Evolutionary conservation across 2,797 vertebrate genomes (phyloP), one percentile per base, ranked within the genome.

Genomic region (Spinibarbus caldwelli): DNA sequence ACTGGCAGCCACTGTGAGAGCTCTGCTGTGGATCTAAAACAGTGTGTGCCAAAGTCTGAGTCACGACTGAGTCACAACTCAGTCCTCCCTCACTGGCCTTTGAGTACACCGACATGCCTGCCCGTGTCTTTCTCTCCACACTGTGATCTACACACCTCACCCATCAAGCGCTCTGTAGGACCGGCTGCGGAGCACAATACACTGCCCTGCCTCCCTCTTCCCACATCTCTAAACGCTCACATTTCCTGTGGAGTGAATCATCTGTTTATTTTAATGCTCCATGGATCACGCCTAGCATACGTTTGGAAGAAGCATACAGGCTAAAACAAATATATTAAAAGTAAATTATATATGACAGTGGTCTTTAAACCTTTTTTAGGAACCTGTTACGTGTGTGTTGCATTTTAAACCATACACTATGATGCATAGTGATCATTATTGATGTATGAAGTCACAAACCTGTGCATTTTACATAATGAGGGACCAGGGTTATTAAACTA

Each of bases 41-140:
- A 68, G 59, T 41, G 41, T 77, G 62, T 81, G 49, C 71, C 73
- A 84, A 76, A 79, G 54, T 59, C 67, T 80, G 84, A 89, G 81
- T 87, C 88, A 87, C 72, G n/a, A 86, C 73, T 87, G 80, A 89
- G 70, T 86, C 88, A 89, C 62, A 78, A 80, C 75, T 85, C 78
- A 80, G 80, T 86, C 83, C 66, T 80, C 70, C 72, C 52, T 86
- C 71, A 64, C 80, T 84, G 67, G 59, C 83, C 83, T 83, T 86
- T 85, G 81, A 80, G 77, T 57, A 73, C 70, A 78, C 77, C 49
- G 31, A 88, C 80, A 75, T 80, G 70, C 38, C 36, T 29, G 54
- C 52, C 71, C 19, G 31, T 43, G 34, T 41, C 73, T 76, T 62
- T 71, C 34, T 77, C 29, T 29, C 52, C 41, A 67, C 57, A 77